Conservation (phyloP, 2,113 vertebrate genomes). For the Mionectes macconnelli region DNA sequence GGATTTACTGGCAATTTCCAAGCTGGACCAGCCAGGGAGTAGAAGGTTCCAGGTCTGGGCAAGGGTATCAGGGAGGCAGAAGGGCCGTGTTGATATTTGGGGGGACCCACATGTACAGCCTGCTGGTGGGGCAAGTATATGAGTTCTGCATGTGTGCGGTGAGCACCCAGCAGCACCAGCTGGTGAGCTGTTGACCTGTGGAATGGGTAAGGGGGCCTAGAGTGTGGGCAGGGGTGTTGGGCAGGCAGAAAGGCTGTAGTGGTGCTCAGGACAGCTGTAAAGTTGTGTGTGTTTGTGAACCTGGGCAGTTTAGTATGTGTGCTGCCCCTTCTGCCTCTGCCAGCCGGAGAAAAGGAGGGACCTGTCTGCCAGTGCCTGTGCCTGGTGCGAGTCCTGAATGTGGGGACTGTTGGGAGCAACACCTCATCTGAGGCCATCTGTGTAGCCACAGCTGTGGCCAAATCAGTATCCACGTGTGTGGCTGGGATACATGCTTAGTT, state of each 20-base stretch:
- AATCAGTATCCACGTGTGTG: fast-evolving
- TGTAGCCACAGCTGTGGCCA: background rate
- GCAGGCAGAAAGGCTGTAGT: fast-evolving
- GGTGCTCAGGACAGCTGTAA: fast-evolving
- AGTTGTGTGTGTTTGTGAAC: background rate
- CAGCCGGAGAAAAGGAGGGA: background rate
- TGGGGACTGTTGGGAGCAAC: background rate
- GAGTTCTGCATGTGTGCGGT: fast-evolving
- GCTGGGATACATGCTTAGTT: fast-evolving
- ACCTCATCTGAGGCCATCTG: fast-evolving
- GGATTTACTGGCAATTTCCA: background rate
- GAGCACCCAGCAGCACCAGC: background rate
- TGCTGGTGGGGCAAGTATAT: background rate
- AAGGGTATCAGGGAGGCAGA: fast-evolving
- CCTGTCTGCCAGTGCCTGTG: fast-evolving
- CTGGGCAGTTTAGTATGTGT: no score
- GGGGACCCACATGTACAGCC: fast-evolving
- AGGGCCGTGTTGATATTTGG: fast-evolving
- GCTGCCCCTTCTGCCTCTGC: background rate
- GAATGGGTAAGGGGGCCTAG: fast-evolving
- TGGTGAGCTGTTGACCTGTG: fast-evolving
- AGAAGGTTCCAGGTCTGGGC: fast-evolving
- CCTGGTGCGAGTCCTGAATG: background rate
- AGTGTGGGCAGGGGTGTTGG: fast-evolving
- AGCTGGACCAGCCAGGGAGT: fast-evolving